phyloP scores from a whole-genome alignment of 2,113 vertebrate species.

The Melanostigma gelatinosum region DNA sequence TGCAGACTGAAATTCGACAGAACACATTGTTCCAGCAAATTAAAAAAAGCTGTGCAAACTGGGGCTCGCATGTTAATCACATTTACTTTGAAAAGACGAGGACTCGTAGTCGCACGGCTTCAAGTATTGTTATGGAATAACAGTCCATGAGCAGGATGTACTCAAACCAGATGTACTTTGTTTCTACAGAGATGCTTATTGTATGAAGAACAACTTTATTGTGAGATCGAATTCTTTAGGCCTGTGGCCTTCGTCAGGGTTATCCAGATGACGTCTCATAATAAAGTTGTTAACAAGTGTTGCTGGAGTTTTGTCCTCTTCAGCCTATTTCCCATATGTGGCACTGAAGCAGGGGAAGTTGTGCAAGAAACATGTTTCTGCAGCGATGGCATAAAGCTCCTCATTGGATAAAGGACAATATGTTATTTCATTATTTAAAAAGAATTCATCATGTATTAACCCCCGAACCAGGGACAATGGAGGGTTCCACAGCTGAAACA shows the following conservation, averaged over 20 bases:
- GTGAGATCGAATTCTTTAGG: not conserved
- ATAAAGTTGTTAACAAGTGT: not conserved
- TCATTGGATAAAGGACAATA: not conserved
- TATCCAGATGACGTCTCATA: not conserved
- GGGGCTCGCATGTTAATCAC: conserved; percentile 32
- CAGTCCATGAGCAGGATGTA: not conserved
- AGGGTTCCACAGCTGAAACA: conserved; percentile 3
- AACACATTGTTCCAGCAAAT: conserved; percentile 56
- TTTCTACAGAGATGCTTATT: not conserved
- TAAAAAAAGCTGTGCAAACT: conserved; percentile 7
- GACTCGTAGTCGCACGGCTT: not conserved
- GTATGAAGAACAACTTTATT: conserved; percentile 10
- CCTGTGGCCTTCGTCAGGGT: not conserved
- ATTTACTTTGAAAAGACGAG: conserved; percentile 14
- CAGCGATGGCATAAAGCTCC: not conserved
- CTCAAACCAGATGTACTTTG: conserved; percentile 24
- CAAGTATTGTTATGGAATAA: conserved; percentile 12
- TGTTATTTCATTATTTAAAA: not conserved
- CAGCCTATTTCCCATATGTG: not conserved
- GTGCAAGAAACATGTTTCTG: conserved; percentile 5
- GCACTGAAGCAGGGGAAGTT: not conserved
- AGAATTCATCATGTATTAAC: not conserved
- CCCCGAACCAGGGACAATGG: not conserved
- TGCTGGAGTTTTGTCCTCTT: not conserved
- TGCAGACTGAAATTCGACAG: conserved; percentile 55